A percentile compares a stretch with the other conserved stretches of the same genome.
Evolutionary conservation across 2,797 vertebrate species (phyloP).

Genomic region (Anniella stebbinsi): DNA sequence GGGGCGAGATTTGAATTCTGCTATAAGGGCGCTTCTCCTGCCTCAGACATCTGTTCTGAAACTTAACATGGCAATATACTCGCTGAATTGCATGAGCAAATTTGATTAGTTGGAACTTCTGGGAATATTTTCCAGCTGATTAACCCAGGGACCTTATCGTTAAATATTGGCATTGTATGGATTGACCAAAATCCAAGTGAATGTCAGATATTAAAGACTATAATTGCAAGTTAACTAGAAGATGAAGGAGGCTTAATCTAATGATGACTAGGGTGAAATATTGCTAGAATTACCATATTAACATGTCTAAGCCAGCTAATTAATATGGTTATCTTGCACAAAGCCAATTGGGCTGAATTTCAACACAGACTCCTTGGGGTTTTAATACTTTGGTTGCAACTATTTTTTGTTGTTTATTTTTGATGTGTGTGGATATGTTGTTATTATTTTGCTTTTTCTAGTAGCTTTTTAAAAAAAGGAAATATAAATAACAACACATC

Average conservation of each 20-base stretch:
- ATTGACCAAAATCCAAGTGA: constrained; percentile 76
- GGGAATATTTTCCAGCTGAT: constrained; percentile 79
- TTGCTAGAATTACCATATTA: constrained; percentile 71
- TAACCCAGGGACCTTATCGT: constrained; percentile 77
- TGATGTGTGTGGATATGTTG: constrained; percentile 10
- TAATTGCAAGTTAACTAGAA: constrained; percentile 77
- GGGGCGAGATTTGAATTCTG: constrained; percentile 69
- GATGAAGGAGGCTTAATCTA: constrained; percentile 74
- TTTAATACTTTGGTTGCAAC: not conserved
- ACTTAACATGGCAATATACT: constrained; percentile 73
- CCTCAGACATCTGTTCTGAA: constrained; percentile 76
- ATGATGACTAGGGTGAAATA: constrained; percentile 65
- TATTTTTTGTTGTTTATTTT: not conserved
- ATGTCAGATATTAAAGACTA: constrained; percentile 75
- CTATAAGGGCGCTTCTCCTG: constrained; percentile 62
- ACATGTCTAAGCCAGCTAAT: constrained; percentile 56
- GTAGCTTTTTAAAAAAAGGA: constrained; percentile 32
- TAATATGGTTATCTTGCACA: constrained; percentile 58
- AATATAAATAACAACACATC: constrained; percentile 60
- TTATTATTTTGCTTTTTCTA: constrained; percentile 11
- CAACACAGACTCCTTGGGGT: constrained; percentile 48
- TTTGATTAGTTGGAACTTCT: constrained; percentile 79
- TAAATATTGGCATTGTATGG: constrained; percentile 70
- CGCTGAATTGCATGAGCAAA: constrained; percentile 72
- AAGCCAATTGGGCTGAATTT: constrained; percentile 50